phyloP scores from a whole-genome alignment of 2,888 invertebrate species.

The Pseudococcus longispinus region DNA sequence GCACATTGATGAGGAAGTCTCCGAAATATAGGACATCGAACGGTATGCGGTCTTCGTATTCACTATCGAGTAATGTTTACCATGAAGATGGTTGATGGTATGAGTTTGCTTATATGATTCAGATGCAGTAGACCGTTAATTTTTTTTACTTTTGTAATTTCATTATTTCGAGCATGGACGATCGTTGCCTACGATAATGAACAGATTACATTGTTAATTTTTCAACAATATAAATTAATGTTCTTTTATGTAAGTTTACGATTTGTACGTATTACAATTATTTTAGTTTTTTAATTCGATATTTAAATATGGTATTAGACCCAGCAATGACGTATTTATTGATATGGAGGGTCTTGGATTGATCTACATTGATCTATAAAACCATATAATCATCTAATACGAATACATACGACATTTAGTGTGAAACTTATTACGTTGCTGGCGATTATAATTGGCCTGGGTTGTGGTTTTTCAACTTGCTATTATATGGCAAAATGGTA shows the following conservation, averaged over 20 bases:
- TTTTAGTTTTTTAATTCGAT: neutral
- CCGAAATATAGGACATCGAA: slow-evolving; percentile 51
- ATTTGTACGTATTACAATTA: neutral
- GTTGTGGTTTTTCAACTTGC: neutral
- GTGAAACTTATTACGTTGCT: neutral
- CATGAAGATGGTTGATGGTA: neutral
- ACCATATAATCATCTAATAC: no score
- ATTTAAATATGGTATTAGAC: no score
- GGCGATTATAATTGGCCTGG: neutral
- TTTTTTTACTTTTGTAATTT: slow-evolving; percentile 42
- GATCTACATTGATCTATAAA: no score
- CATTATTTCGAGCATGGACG: slow-evolving; percentile 37
- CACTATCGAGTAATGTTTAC: slow-evolving; percentile 25
- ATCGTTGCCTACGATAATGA: slow-evolving; percentile 24
- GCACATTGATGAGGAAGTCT: slow-evolving; percentile 41
- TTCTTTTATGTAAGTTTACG: neutral
- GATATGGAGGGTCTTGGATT: no score
- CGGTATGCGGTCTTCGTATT: slow-evolving; percentile 45
- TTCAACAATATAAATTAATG: neutral
- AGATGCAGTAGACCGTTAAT: slow-evolving; percentile 40
- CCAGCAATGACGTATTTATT: no score
- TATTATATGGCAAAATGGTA: neutral
- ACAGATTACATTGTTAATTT: slow-evolving; percentile 35
- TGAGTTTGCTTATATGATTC: slow-evolving; percentile 11
- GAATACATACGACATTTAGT: no score